Evolutionary conservation across 1,140 invertebrate genomes (phyloP), one percentile per base, ranked within the genome.

Genomic region (Pachyrhynchus sulphureomaculatus): DNA sequence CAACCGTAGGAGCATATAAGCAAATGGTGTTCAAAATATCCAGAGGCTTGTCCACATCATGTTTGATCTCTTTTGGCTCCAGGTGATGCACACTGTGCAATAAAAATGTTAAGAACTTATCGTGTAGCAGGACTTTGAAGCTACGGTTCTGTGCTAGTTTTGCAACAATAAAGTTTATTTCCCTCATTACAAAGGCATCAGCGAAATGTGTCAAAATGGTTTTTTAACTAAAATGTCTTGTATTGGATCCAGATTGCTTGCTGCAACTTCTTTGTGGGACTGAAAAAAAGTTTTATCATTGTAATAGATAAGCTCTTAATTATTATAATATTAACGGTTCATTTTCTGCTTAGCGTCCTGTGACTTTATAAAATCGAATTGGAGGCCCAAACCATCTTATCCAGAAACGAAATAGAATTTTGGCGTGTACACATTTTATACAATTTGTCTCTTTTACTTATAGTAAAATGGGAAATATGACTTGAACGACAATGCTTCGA

Each of bases 21-120:
- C 21, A 15, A 47, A 47, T 24, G 4, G 42, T 62, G 10, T 48
- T 54, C 24, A 62, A 13, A 36, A 62, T 24, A 15, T 62, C 59
- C 15, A 62, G 33, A 18, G 59, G 32, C 13, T 52, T 54, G 13
- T 54, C 59, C 17, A 47, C 5, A 15, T 53, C 15, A 4, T 42
- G 12, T 5, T 24, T 49, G 2, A 20, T 15, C 20, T 20, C 41
- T 2, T 44, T 34, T 2, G 47, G 56, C 13, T 51, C 36, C 0
- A 32, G 17, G 17, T 21, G 12, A 17, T 59, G n/a, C 8, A 58
- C 15, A 9, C 26, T 18, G 15, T 58, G 32, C 0, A 32, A 10
- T 12, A 59, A 20, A 33, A 48, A 51, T 26, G 41, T 29, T 4
- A 59, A 33, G 18, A 59, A 41, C 29, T 59, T 59, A 36, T 59